Percentiles rank a stretch among this genome's conserved stretches.
These are phyloP conservation scores for Anoplophora glabripennis DNA, from an alignment of 1,140 invertebrate species.

Conservation along the genomic window DNA sequence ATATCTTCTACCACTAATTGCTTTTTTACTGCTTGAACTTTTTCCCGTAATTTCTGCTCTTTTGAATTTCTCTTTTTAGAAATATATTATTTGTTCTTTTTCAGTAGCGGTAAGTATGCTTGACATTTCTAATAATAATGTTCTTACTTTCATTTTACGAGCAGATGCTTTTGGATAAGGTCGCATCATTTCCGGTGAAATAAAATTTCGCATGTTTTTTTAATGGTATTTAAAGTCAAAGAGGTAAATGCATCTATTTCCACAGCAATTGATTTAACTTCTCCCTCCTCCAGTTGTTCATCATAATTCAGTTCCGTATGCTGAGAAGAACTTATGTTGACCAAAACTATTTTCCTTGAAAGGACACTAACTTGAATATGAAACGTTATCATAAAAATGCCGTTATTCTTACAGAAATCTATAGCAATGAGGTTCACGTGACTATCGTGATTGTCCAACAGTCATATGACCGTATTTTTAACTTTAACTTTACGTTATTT, in stretches of 20 bases:
- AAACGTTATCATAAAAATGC: conserved; percentile 45
- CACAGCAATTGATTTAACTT: not conserved
- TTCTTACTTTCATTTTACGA: not conserved
- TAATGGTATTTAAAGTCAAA: not conserved
- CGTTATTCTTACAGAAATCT: conserved; percentile 41
- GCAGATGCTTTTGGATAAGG: conserved; percentile 14
- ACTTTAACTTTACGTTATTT: conserved; percentile 26
- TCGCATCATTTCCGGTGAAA: conserved; percentile 11
- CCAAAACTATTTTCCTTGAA: conserved; percentile 18
- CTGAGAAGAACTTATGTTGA: conserved; percentile 11
- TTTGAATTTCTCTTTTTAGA: too few species aligned
- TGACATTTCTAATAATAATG: conserved; percentile 10
- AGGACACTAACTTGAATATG: conserved; percentile 39
- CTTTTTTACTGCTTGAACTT: too few species aligned
- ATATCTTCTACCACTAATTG: too few species aligned
- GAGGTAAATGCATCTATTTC: not conserved
- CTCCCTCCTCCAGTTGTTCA: conserved; percentile 4
- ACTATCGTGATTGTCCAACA: conserved; percentile 49
- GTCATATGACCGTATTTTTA: conserved; percentile 28
- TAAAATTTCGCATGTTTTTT: not conserved
- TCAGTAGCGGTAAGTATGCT: too few species aligned
- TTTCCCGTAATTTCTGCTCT: too few species aligned
- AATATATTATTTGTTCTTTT: too few species aligned
- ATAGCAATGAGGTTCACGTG: conserved; percentile 36
- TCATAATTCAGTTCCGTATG: conserved; percentile 14